Evolutionary conservation across 2,797 vertebrate genomes (phyloP).

Genomic region (Cheracebus regulus): DNA sequence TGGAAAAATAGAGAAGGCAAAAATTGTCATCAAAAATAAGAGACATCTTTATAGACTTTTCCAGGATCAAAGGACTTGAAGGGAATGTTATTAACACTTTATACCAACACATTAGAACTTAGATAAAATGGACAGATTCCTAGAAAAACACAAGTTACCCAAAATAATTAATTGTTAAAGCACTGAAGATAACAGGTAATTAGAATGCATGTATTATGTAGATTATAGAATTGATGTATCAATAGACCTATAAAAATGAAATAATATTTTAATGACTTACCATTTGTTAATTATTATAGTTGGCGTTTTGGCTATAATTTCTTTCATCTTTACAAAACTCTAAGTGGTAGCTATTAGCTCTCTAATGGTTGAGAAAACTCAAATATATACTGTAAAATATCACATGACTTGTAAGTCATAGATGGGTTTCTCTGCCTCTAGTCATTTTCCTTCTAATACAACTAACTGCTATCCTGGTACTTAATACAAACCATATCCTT

Average conservation of each 20-base stretch:
- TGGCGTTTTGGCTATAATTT: background rate
- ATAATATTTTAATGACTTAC: background rate
- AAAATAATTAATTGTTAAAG: background rate
- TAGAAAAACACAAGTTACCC: background rate
- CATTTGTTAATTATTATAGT: background rate
- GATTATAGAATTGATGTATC: background rate
- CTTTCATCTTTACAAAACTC: background rate
- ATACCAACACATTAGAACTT: background rate
- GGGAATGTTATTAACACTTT: background rate
- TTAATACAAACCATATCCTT: background rate
- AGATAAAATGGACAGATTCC: background rate
- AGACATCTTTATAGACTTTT: background rate
- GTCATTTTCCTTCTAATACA: background rate
- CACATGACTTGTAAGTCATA: background rate
- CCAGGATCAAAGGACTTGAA: background rate
- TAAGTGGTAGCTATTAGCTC: background rate
- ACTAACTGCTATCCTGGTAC: fast-evolving
- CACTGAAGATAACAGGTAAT: background rate
- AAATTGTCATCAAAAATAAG: background rate
- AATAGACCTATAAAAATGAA: background rate
- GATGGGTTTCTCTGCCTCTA: background rate
- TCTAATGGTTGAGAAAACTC: background rate
- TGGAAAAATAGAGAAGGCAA: background rate
- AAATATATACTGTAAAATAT: background rate
- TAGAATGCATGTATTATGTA: background rate